A percentile compares a stretch with the other conserved stretches of the same genome.
phyloP scores from a whole-genome alignment of 2,797 vertebrate genomes.

The Acomys russatus region DNA sequence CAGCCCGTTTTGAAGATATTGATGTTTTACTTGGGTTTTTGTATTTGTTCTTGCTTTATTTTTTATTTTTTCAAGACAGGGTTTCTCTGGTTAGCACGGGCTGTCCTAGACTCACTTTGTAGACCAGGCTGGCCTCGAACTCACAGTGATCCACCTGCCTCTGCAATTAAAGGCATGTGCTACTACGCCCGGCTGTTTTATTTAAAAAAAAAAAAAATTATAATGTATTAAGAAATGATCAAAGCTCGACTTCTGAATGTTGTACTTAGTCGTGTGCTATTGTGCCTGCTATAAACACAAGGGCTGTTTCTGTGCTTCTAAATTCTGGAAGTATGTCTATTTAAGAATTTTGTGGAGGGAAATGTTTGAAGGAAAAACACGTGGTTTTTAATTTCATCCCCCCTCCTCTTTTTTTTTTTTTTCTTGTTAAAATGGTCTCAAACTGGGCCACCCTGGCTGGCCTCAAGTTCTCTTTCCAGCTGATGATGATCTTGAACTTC shows the following conservation, averaged over 20 bases:
- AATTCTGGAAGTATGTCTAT: background rate
- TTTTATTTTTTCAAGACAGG: too few relatives aligned
- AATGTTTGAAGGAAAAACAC: constrained; percentile 55
- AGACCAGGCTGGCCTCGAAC: too few relatives aligned
- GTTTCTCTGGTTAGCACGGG: too few relatives aligned
- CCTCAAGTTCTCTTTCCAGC: background rate
- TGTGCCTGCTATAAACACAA: background rate
- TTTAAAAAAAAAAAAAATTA: background rate
- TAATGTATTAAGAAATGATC: background rate
- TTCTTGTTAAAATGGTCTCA: background rate
- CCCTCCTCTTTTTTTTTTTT: background rate
- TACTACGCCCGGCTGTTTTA: too few relatives aligned
- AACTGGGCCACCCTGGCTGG: background rate
- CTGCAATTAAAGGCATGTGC: too few relatives aligned
- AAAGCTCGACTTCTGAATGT: background rate
- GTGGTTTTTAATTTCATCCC: background rate
- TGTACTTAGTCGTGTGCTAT: background rate
- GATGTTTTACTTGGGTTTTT: background rate
- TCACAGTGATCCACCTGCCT: too few relatives aligned
- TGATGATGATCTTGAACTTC: background rate
- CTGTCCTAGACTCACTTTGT: too few relatives aligned
- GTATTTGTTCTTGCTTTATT: too few relatives aligned
- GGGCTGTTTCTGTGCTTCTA: background rate
- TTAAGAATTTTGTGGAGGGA: constrained; percentile 21
- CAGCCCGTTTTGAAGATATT: constrained; percentile 35